Percentiles rank a stretch among this genome's conserved stretches.
Evolutionary conservation across 2,888 invertebrate genomes (phyloP).

Genomic region (Lacanobia oleracea): DNA sequence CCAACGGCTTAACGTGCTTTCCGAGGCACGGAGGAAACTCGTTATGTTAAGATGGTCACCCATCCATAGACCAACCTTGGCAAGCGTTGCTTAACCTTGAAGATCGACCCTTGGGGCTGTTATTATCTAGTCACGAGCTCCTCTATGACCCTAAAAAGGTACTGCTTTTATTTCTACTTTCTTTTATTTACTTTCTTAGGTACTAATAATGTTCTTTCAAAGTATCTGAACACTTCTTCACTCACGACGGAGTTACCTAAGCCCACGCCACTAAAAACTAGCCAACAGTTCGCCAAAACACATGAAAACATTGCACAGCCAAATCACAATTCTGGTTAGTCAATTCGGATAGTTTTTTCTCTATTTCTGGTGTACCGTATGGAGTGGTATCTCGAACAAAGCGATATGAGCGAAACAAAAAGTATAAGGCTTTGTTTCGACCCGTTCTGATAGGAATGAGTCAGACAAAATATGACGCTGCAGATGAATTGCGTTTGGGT

Average conservation of each 20-base stretch:
- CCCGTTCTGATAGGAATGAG: conserved; percentile 64
- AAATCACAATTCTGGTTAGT: conserved; percentile 57
- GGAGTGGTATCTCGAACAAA: conserved; percentile 58
- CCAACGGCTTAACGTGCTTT: too few species aligned
- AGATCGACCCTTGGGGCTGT: too few species aligned
- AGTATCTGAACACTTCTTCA: too few species aligned
- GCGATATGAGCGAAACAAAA: conserved; percentile 65
- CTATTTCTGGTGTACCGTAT: conserved; percentile 51
- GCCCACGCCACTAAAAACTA: not conserved
- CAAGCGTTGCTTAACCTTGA: too few species aligned
- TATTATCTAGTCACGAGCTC: too few species aligned
- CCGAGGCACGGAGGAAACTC: too few species aligned
- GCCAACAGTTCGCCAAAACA: conserved; percentile 32
- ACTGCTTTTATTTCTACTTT: too few species aligned
- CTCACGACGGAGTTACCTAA: not conserved
- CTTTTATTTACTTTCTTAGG: too few species aligned
- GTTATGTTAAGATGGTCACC: too few species aligned
- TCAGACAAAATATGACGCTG: conserved; percentile 54
- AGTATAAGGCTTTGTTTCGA: conserved; percentile 60
- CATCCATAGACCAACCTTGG: too few species aligned
- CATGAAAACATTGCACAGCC: conserved; percentile 30
- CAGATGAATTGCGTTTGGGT: conserved; percentile 29
- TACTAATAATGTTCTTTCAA: too few species aligned
- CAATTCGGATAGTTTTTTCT: conserved; percentile 53
- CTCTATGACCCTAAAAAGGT: too few species aligned